Base-by-base conservation (phyloP, 2,113 vertebrate species). In the Paramormyrops kingsleyae region DNA sequence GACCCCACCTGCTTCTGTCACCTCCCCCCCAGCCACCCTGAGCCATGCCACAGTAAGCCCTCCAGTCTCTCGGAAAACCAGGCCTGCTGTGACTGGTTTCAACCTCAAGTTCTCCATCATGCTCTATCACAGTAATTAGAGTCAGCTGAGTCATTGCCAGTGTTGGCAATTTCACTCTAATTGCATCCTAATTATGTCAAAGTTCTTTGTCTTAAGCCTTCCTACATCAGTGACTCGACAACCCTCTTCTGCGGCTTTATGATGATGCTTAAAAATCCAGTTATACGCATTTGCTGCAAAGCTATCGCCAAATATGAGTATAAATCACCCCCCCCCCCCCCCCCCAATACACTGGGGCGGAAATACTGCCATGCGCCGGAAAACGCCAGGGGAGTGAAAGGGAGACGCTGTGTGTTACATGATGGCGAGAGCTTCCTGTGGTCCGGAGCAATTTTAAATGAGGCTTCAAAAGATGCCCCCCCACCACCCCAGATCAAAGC, bases 11-110 rank as follows among this genome's bases (percentile, higher is more conserved):
- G 13, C 44, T n/a, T 92, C 95, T 27, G 87, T 89, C 59, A 89
- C 91, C 1, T 90, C 92, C 0, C 91, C 95, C 50, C 92, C 93
- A 5, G 31, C 91, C 17, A 92, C 92, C 19, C 92, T 93, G 0
- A 91, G 90, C 85, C 27, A 91, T 0, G 90, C 92, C 4, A 93
- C 50, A 59, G 96, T 96, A 93, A 92, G 87, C 19, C 13, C 42
- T n/a, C 21, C 39, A 10, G 80, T 83, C 39, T 47, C 80, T 83
- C 10, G 5, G 39, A 3, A 83, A 47, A 24, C 9, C 80, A 47
- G 44, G 42, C 83, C 9, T 24, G 42, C 42, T 47, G 44, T 24
- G 19, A 24, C 42, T 47, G 80, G 44, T 84, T 44, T 44, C 21
- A 47, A 47, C 83, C 39, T 46, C 9, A 47, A 46, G 44, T 84